Conservation (phyloP, 2,888 invertebrate genomes). For the Micoletzkya japonica region DNA sequence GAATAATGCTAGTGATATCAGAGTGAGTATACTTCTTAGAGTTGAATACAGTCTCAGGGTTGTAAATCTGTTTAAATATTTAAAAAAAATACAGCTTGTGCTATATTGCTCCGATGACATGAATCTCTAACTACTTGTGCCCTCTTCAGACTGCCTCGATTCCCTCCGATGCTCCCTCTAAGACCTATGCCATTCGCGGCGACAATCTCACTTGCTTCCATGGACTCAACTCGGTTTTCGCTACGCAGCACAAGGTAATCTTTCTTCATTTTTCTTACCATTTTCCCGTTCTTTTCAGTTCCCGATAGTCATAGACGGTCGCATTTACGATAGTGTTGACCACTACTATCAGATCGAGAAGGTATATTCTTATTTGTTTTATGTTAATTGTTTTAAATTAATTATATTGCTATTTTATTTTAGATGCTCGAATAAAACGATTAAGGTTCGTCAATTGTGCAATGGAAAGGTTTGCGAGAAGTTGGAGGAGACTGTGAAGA, state of each 20-base stretch:
- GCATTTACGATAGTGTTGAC: conserved; percentile 43
- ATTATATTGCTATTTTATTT: background rate
- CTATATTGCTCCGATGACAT: no score
- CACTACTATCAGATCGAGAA: conserved; percentile 49
- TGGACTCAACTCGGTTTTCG: conserved; percentile 42
- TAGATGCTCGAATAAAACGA: no score
- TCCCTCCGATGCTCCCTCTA: conserved; percentile 11
- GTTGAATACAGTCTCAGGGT: no score
- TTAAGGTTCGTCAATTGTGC: conserved; percentile 9
- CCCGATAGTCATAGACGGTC: conserved; percentile 42
- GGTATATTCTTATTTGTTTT: conserved; percentile 12
- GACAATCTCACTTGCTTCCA: conserved; percentile 43
- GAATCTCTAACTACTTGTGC: no score
- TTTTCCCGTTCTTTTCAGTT: conserved; percentile 30
- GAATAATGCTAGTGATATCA: no score
- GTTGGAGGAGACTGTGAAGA: conserved; percentile 7
- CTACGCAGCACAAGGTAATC: conserved; percentile 41
- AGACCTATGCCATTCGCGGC: conserved; percentile 30
- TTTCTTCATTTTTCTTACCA: background rate
- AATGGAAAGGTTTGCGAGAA: conserved; percentile 2
- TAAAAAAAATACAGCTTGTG: no score
- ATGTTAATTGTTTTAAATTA: background rate
- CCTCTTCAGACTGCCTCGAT: conserved; percentile 27
- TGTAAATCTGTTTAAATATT: no score
- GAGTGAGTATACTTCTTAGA: no score